Percentiles rank a stretch among this genome's conserved stretches.
Conservation (phyloP, 1,140 invertebrate species). For the Brachystomella parvula region DNA sequence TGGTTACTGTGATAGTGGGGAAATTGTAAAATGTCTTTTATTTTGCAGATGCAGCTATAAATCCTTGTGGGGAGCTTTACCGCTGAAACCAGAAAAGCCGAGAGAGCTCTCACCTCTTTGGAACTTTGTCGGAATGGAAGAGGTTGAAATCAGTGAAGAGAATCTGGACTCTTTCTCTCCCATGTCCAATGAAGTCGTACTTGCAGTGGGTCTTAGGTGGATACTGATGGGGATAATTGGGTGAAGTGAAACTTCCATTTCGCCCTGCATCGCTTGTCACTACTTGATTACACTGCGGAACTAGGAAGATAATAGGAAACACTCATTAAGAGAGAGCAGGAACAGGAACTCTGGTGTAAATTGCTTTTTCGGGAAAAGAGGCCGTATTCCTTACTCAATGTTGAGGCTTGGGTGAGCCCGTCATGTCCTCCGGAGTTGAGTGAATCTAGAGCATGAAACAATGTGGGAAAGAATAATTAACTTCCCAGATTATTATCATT, state of each 20-base stretch:
- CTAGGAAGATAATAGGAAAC: conserved; percentile 11
- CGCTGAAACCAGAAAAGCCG: too few species aligned
- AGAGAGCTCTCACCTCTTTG: conserved; percentile 8
- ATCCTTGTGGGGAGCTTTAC: too few species aligned
- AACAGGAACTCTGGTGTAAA: conserved; percentile 8
- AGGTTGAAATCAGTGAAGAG: conserved; percentile 66
- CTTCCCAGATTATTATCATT: conserved; percentile 2
- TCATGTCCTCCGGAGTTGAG: conserved; percentile 13
- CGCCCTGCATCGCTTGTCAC: conserved; percentile 34
- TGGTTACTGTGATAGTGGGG: too few species aligned
- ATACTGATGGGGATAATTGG: conserved; percentile 65
- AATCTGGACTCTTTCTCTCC: conserved; percentile 53
- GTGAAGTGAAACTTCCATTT: conserved; percentile 50
- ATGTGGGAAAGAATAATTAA: conserved; percentile 10
- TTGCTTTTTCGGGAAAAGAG: conserved; percentile 6
- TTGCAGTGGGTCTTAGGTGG: conserved; percentile 64
- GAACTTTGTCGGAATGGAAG: conserved; percentile 47
- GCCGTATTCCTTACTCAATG: conserved; percentile 25
- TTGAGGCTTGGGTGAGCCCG: conserved; percentile 32
- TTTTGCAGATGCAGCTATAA: too few species aligned
- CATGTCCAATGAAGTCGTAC: conserved; percentile 73
- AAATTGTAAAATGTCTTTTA: too few species aligned
- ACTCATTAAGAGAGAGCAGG: neutral
- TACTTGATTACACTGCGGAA: conserved; percentile 35
- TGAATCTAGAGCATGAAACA: conserved; percentile 12